Base-by-base conservation (phyloP, 2,113 vertebrate genomes). In the Pongo abelii region DNA sequence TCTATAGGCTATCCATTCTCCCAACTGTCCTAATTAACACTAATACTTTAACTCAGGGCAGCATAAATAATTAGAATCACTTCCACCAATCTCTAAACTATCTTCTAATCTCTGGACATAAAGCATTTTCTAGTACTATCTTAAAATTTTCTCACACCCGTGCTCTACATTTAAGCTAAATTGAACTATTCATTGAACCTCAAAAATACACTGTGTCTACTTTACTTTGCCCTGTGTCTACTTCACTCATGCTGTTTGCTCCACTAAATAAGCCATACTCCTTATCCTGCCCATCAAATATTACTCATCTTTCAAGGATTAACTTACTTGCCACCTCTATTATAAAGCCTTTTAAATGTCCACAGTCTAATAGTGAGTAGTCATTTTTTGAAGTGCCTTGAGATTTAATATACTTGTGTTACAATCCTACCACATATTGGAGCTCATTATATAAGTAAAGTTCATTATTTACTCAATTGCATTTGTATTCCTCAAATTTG, bases 21-120 rank as follows among this genome's bases (percentile, higher is more conserved):
- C 27, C 64, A n/a, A 67, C 0, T 2, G 7, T 27, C 27, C 85
- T 25, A 79, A 12, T 67, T 61, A 69, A 20, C 30, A 80, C 8
- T 30, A 8, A 87, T 11, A 46, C 30, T 46, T 89, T 90, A 80
- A 84, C 52, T 88, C 35, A 79, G 8, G 25, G 43, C 61, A 69
- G 25, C 23, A 75, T 22, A 22, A 79, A 79, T 83, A 91, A 52
- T 77, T 89, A 83, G 16, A 50, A 69, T 69, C 40, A 67, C 12
- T 89, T 95, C 7, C 14, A 25, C 57, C 20, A 50, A 57, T 46
- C 40, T 92, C 40, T 46, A 84, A 89, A 78, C 92, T n/a, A 40
- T 85, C 18, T 50, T 81, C 64, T 83, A 59, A 18, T 57, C 5
- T 64, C 55, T 83, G 55, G 5, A 2, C 35, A 81, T 46, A 43